Evolutionary conservation across 2,888 invertebrate genomes (phyloP).

Genomic region (Yponomeuta sedellus): DNA sequence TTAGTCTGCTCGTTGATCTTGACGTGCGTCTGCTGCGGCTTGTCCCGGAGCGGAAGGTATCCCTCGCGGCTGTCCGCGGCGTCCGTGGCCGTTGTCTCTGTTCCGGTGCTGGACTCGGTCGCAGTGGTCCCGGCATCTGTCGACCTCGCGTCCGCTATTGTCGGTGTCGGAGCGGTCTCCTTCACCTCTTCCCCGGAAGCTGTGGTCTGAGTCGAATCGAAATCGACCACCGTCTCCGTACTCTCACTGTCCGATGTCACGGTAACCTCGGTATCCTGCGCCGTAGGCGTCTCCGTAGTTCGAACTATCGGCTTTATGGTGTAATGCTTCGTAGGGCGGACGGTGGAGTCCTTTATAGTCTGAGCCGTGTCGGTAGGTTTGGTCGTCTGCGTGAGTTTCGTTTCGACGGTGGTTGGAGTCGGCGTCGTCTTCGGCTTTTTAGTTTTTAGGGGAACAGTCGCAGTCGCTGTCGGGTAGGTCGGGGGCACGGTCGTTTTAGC

Average conservation of each 20-base stretch:
- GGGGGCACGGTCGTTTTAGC: slow-evolving; percentile 58
- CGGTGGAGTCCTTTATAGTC: slow-evolving; percentile 42
- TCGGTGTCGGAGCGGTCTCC: slow-evolving; percentile 49
- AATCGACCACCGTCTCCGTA: slow-evolving; percentile 65
- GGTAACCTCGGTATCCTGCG: slow-evolving; percentile 65
- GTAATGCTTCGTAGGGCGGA: slow-evolving; percentile 70
- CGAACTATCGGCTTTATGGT: slow-evolving; percentile 68
- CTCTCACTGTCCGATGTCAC: slow-evolving; percentile 58
- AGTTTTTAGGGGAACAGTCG: slow-evolving; percentile 49
- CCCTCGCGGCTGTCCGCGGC: slow-evolving; percentile 69
- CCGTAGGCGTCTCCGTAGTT: slow-evolving; percentile 55
- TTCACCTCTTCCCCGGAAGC: slow-evolving; percentile 38
- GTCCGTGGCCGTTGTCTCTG: slow-evolving; percentile 54
- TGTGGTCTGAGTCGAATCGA: slow-evolving; percentile 54
- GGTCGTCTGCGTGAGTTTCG: slow-evolving; percentile 33
- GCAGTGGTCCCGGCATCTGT: slow-evolving; percentile 56
- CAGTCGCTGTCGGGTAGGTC: slow-evolving; percentile 47
- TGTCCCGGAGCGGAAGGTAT: slow-evolving; percentile 66
- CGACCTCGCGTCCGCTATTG: slow-evolving; percentile 48
- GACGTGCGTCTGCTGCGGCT: slow-evolving; percentile 64
- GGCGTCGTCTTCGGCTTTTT: slow-evolving; percentile 57
- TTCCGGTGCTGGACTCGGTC: slow-evolving; percentile 49
- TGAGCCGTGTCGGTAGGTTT: slow-evolving; percentile 42
- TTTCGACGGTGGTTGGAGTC: slow-evolving; percentile 49
- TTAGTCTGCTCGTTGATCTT: slow-evolving; percentile 74